Conservation (phyloP, 2,797 vertebrate genomes). For the Clangula hyemalis region DNA sequence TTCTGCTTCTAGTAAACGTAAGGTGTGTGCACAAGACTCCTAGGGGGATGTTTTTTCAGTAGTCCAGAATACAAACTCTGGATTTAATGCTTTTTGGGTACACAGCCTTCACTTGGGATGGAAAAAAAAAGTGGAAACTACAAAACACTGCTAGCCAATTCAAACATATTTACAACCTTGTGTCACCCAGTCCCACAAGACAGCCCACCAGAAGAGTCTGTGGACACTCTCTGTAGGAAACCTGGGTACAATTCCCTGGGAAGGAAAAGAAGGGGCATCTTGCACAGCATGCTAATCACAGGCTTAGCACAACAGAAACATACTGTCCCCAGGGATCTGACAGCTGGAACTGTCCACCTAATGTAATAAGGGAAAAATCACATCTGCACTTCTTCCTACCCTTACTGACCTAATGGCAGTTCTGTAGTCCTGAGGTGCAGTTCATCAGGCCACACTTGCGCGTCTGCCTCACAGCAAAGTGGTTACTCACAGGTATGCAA, state of each 20-base stretch:
- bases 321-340: neutral
- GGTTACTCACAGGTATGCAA: neutral
- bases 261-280: neutral
- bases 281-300: neutral
- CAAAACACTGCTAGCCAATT: neutral
- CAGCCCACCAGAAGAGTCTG: neutral
- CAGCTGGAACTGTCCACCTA: neutral
- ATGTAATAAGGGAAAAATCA: neutral
- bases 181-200: neutral
- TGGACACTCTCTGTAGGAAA: neutral
- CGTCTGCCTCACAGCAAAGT: neutral
- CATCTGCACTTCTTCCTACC: neutral
- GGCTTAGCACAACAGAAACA: neutral
- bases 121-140: accelerated
- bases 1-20: neutral
- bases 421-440: neutral
- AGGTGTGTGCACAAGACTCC: neutral
- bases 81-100: neutral
- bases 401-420: neutral
- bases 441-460: neutral
- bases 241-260: neutral
- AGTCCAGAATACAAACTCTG: neutral
- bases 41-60: neutral
- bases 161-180: neutral
- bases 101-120: neutral